Base-by-base conservation (phyloP, 1,140 invertebrate species). In the Arctopsyche grandis region DNA sequence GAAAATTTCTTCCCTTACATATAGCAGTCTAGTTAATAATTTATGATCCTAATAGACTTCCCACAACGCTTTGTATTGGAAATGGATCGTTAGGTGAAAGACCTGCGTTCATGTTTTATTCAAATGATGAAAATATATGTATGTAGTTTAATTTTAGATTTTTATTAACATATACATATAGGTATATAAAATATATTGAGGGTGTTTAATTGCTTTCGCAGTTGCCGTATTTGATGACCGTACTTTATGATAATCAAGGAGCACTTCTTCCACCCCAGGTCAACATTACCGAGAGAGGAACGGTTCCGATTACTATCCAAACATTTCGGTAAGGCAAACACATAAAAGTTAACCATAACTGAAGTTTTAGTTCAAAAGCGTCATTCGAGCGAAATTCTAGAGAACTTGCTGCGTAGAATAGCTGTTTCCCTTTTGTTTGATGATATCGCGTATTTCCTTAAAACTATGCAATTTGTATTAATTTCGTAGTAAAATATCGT, bases 261-360 rank as follows among this genome's bases (percentile, higher is more conserved):
- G 94, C 94, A 71, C 91, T 96, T 86, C 86, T 91, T 79, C 90
- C 91, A 69, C 95, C 95, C 16, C 91, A 92, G 83, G 91, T 96
- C 81, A 96, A 95, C 87, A 95, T 97, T 83, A 92, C 94, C 26
- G 91, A 91, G 79, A 91, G 89, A 75, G 95, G 95, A 48, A 87
- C 91, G 80, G 93, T 97, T 38, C 95, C 95, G 22, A 90, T 91
- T 77, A 91, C 89, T 79, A 90, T 94, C 81, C 92, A 94, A 86
- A 93, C 93, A 77, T 94, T 94, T 88, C 89, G 90, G 90, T 91
- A 85, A 85, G 85, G 82, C 80, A 56, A 69, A 78, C 46, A 74
- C 66, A 76, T 24, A 29, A 79, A 77, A 75, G 48, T 75, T 43
- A 79, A 46, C 24, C 22, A 24, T 66, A 66, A 66, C 63, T 66